phyloP scores from a whole-genome alignment of 2,888 invertebrate species.

The Latrodectus hesperus region DNA sequence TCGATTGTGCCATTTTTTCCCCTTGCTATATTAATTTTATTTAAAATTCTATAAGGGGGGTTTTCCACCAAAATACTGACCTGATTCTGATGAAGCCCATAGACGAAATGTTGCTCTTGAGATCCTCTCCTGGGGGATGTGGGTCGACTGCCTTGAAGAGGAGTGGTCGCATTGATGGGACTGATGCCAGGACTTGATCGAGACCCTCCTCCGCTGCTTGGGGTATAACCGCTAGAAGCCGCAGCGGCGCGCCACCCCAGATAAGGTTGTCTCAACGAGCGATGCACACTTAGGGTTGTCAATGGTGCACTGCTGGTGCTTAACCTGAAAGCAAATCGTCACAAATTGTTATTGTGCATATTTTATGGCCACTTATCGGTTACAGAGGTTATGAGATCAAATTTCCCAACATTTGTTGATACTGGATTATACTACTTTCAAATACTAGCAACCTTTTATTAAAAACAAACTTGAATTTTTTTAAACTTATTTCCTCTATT shows the following conservation, averaged over 20 bases:
- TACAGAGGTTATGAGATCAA: no score
- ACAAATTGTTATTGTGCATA: no score
- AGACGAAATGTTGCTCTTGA: conserved; percentile 58
- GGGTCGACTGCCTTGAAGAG: conserved; percentile 64
- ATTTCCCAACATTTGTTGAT: no score
- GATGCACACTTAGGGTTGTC: conserved; percentile 65
- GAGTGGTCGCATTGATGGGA: conserved; percentile 57
- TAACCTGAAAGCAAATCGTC: conserved; percentile 75
- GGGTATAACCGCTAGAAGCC: conserved; percentile 37
- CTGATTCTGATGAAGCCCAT: conserved; percentile 59
- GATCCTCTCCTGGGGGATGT: conserved; percentile 64
- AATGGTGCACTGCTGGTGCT: conserved; percentile 80
- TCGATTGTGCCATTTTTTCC: no score
- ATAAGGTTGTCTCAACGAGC: conserved; percentile 69
- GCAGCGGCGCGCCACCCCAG: conserved; percentile 68
- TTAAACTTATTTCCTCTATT: no score
- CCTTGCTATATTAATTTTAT: no score
- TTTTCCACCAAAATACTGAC: not conserved
- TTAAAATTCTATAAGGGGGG: no score
- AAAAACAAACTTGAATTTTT: no score
- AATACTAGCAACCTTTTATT: no score
- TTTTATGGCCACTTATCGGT: no score
- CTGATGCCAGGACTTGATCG: conserved; percentile 54
- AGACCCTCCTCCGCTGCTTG: conserved; percentile 47
- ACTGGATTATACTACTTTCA: no score